Conservation (phyloP, 2,888 invertebrate species). For the Leptarthrus brevirostris region DNA sequence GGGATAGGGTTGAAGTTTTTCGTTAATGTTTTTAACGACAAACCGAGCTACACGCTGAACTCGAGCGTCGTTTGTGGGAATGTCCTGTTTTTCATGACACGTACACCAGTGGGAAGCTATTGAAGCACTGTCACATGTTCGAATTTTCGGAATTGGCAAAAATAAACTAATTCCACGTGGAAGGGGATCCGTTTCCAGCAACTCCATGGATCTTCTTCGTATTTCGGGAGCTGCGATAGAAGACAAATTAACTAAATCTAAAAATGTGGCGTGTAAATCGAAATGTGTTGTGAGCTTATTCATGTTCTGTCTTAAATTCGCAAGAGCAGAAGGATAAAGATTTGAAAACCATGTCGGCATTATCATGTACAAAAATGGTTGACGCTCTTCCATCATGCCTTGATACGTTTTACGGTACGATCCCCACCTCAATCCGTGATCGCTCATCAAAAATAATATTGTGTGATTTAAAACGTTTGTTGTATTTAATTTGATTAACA, state of each 20-base stretch:
- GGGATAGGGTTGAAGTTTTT: constrained; percentile 70
- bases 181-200: constrained; percentile 64
- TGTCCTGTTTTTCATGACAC: constrained; percentile 76
- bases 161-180: constrained; percentile 81
- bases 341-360: constrained; percentile 79
- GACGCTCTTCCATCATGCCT: constrained; percentile 86
- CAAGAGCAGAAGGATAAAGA: constrained; percentile 72
- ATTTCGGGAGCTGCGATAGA: constrained; percentile 66
- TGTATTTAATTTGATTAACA: constrained; percentile 56
- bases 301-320: constrained; percentile 75
- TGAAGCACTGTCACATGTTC: constrained; percentile 82
- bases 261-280: constrained; percentile 84
- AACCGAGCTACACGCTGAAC: constrained; percentile 73
- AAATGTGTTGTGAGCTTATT: constrained; percentile 83
- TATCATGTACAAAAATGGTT: constrained; percentile 81
- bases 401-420: constrained; percentile 83
- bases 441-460: constrained; percentile 81
- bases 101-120: constrained; percentile 91
- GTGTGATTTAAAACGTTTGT: constrained; percentile 72
- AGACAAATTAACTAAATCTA: constrained; percentile 73
- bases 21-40: constrained; percentile 76
- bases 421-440: constrained; percentile 92
- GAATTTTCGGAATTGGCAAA: constrained; percentile 74
- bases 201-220: constrained; percentile 62
- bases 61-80: constrained; percentile 69